phyloP scores from a whole-genome alignment of 2,113 vertebrate genomes.

The Agelaius tricolor region DNA sequence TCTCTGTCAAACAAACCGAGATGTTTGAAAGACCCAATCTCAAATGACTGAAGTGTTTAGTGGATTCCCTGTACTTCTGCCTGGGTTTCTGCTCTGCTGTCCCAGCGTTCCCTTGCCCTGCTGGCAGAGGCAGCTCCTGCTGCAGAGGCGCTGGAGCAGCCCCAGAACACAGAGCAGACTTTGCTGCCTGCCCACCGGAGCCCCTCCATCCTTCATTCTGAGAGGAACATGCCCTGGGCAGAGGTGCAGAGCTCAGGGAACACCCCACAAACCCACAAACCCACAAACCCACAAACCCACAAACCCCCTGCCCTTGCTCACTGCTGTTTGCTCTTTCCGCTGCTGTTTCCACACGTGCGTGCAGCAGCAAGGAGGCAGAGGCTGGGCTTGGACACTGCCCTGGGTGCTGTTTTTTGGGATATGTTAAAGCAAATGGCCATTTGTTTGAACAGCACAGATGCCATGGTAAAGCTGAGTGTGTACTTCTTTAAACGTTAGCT shows the following conservation, averaged over 20 bases:
- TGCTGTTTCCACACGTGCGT: background rate
- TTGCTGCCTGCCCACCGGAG: background rate
- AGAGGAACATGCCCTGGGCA: background rate
- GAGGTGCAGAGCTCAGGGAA: background rate
- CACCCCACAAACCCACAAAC: background rate
- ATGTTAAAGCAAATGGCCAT: background rate
- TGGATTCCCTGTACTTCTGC: background rate
- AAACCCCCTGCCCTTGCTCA: rapidly evolving
- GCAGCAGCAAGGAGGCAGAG: background rate
- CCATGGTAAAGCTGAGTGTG: background rate
- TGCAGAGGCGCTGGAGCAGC: background rate
- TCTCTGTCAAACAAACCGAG: conserved; percentile 35
- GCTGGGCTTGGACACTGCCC: background rate
- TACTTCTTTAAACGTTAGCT: conserved; percentile 7
- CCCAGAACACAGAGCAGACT: background rate
- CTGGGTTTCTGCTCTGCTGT: background rate
- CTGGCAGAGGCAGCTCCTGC: background rate
- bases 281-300: background rate
- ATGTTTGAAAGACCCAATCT: background rate
- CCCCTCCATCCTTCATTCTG: background rate
- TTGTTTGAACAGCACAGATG: background rate
- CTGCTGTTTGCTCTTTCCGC: background rate
- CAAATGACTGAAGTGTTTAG: background rate
- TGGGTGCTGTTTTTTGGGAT: background rate
- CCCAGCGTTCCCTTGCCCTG: background rate